Evolutionary conservation across 1,140 invertebrate species (phyloP).

Genomic region (Lepeophtheirus salmonis): DNA sequence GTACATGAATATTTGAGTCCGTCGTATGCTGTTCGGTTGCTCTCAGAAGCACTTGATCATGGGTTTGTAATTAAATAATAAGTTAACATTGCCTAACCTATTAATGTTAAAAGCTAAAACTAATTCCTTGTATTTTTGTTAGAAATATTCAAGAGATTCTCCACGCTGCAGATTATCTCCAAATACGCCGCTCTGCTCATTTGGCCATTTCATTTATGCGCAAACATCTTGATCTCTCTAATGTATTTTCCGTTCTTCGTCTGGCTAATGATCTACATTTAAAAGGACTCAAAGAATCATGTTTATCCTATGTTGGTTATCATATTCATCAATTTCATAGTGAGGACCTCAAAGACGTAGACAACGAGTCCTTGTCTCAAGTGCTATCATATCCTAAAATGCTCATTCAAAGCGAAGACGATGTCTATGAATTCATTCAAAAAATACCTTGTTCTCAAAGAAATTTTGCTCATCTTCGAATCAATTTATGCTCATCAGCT

Average conservation of each 20-base stretch:
- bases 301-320: neutral
- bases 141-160: neutral
- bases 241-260: neutral
- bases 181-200: neutral
- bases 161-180: neutral
- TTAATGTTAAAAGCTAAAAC: too few relatives aligned
- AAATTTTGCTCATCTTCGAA: too few relatives aligned
- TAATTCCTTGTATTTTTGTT: neutral
- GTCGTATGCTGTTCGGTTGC: neutral
- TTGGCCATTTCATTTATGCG: neutral
- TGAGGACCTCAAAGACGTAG: neutral
- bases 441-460: too few relatives aligned
- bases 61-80: too few relatives aligned
- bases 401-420: neutral
- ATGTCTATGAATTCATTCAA: too few relatives aligned
- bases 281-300: neutral
- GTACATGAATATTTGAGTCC: neutral
- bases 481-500: neutral
- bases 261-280: neutral
- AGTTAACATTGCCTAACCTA: too few relatives aligned
- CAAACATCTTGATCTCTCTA: neutral
- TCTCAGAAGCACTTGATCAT: neutral
- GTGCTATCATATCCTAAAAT: neutral
- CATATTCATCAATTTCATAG: neutral
- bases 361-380: neutral